Conservation (phyloP, 2,797 vertebrate species). For the Myioborus melanocephalus region DNA sequence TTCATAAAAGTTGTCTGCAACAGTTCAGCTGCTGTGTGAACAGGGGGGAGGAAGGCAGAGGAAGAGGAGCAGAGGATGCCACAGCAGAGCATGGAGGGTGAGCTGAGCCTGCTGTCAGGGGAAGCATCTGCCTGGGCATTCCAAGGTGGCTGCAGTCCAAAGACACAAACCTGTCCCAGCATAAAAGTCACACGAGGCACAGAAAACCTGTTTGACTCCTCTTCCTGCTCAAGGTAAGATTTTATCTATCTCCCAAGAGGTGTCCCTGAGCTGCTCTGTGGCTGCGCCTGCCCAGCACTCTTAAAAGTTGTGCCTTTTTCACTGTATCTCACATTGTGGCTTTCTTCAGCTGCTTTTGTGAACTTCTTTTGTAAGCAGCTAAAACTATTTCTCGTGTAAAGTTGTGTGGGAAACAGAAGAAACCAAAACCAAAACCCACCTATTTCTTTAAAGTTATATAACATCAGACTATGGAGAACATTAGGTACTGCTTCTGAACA, state of each 20-base stretch:
- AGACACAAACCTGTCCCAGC: background rate
- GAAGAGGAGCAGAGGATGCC: background rate
- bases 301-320: background rate
- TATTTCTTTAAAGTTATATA: background rate
- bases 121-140: background rate
- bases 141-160: background rate
- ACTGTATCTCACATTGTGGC: accelerated
- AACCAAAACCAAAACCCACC: background rate
- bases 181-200: background rate
- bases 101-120: background rate
- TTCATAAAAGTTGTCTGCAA: too few relatives aligned
- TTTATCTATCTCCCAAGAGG: background rate
- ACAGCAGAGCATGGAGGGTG: background rate
- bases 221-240: background rate
- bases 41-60: background rate
- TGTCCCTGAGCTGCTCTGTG: background rate
- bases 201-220: background rate
- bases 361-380: background rate
- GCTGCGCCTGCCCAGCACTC: background rate
- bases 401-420: background rate
- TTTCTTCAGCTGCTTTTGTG: background rate
- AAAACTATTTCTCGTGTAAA: background rate
- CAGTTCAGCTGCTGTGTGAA: too few relatives aligned
- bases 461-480: background rate
- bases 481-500: background rate